Conservation (phyloP, 1,140 invertebrate genomes). For the Parasteatoda tepidariorum region DNA sequence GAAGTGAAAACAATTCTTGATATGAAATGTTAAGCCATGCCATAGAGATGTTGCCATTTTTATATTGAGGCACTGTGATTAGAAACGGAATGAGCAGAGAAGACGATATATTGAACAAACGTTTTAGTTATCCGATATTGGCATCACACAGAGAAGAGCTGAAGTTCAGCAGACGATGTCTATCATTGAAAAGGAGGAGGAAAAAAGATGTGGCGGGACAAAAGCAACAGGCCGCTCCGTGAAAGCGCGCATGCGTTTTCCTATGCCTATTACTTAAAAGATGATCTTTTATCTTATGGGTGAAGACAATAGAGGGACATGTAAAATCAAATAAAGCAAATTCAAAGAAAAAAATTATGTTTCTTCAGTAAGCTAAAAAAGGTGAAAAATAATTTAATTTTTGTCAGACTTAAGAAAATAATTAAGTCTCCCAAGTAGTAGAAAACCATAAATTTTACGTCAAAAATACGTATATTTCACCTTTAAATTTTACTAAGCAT, state of each 20-base stretch:
- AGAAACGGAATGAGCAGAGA: neutral
- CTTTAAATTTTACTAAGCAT: too few relatives aligned
- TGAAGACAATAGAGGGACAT: neutral
- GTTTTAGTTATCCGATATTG: neutral
- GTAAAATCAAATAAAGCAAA: too few relatives aligned
- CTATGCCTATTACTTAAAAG: neutral
- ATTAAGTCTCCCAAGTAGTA: too few relatives aligned
- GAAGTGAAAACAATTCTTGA: neutral
- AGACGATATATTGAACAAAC: neutral
- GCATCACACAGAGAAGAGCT: neutral
- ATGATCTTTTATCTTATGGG: neutral
- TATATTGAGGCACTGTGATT: neutral
- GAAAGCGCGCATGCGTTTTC: neutral
- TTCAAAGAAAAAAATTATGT: too few relatives aligned
- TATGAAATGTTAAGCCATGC: neutral
- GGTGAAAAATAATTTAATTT: too few relatives aligned
- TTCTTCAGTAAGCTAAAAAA: too few relatives aligned
- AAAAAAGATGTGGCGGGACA: constrained; percentile 6
- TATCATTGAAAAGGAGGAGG: neutral
- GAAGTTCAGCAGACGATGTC: neutral
- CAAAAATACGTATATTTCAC: too few relatives aligned
- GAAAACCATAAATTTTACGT: too few relatives aligned
- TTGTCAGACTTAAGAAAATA: too few relatives aligned
- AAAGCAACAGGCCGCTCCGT: constrained; percentile 37
- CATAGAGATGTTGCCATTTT: neutral